phyloP scores from a whole-genome alignment of 2,113 vertebrate genomes.

The Cyphomyrus plagiostoma region DNA sequence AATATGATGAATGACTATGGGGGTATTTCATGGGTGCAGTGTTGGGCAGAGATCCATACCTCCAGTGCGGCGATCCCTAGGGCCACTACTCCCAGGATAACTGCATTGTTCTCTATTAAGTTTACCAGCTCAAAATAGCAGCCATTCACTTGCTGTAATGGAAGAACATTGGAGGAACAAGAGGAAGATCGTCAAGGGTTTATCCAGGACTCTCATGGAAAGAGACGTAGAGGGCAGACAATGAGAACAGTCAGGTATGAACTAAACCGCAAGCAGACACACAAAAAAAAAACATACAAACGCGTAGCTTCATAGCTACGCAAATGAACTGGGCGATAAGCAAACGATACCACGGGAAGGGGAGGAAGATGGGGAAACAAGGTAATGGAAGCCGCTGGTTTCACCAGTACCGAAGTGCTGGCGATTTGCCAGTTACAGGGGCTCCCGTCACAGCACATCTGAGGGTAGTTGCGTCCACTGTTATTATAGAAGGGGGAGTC shows the following conservation, averaged over 20 bases:
- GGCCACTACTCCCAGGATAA: conserved; percentile 56
- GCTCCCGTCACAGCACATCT: conserved; percentile 39
- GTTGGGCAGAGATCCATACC: conserved; percentile 46
- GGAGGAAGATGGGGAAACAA: too few species aligned
- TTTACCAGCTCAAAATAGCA: conserved; percentile 51
- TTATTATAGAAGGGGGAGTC: conserved; percentile 41
- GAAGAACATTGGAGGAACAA: not conserved
- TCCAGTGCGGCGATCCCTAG: conserved; percentile 64
- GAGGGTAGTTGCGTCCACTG: conserved; percentile 37
- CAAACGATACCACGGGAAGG: not conserved
- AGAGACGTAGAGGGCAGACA: not conserved
- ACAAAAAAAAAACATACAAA: not conserved
- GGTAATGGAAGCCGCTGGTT: not conserved
- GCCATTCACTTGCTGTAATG: conserved; percentile 42
- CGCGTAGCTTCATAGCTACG: not conserved
- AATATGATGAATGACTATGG: not conserved
- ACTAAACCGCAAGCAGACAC: not conserved
- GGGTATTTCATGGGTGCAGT: not conserved
- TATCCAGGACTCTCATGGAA: not conserved
- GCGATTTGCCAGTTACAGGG: conserved; percentile 20
- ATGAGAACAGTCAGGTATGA: not conserved
- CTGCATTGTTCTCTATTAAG: conserved; percentile 50
- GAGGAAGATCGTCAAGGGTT: not conserved
- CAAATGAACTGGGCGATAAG: not conserved
- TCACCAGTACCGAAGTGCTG: not conserved